Percentiles rank a stretch among this genome's conserved stretches.
Evolutionary conservation across 1,140 invertebrate species (phyloP).

Genomic region (Rhopalosiphum padi): DNA sequence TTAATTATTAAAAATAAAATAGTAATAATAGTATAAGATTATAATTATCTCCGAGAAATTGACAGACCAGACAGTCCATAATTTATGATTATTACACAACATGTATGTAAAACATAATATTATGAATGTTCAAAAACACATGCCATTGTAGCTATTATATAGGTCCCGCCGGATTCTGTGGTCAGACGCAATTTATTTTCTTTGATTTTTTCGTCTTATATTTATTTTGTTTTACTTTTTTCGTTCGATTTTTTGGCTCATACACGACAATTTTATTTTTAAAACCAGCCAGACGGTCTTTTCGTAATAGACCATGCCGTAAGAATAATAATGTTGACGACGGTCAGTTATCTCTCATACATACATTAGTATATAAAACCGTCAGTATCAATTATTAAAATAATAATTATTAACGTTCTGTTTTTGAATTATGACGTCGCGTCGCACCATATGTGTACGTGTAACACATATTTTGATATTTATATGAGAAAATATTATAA

Average conservation of each 20-base stretch:
- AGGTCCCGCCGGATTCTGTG: neutral
- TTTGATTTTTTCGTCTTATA: conserved; percentile 10
- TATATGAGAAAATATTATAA: conserved; percentile 11
- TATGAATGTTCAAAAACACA: conserved; percentile 1
- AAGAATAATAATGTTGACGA: conserved; percentile 38
- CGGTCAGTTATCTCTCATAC: conserved; percentile 35
- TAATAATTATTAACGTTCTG: neutral
- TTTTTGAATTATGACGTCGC: conserved; percentile 24
- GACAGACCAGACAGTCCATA: neutral
- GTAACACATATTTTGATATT: conserved; percentile 17
- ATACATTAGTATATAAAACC: conserved; percentile 23
- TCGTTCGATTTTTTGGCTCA: conserved; percentile 24
- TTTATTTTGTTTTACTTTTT: neutral
- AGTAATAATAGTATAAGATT: neutral
- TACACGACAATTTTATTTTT: conserved; percentile 23
- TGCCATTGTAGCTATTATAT: conserved; percentile 18
- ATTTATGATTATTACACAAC: neutral
- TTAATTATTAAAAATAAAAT: neutral
- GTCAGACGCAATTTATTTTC: conserved; percentile 27
- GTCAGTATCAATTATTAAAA: conserved; percentile 27
- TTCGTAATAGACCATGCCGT: neutral
- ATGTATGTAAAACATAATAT: conserved; percentile 9
- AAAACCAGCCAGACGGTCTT: conserved; percentile 29
- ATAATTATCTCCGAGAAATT: neutral
- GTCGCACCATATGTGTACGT: neutral